These are phyloP conservation scores for Okapia johnstoni DNA, from an alignment of 2,113 vertebrate genomes.

Conservation along the genomic window DNA sequence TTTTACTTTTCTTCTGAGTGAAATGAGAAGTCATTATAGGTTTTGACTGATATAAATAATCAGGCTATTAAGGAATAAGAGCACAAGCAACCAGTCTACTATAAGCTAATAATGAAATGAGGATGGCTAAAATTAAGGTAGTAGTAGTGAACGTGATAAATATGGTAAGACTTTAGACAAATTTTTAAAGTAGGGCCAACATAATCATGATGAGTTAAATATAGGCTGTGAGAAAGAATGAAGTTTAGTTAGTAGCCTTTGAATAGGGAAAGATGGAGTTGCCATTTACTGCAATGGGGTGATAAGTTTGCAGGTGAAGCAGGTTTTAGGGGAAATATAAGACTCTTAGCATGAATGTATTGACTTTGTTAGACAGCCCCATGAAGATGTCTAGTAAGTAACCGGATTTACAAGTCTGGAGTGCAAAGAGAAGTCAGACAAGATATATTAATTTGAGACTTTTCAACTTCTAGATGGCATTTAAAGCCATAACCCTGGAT, in stretches of 20 bases:
- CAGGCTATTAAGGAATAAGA: neutral
- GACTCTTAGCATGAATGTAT: neutral
- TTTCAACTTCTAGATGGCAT: neutral
- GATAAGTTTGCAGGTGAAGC: neutral
- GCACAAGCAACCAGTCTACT: neutral
- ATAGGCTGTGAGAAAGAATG: neutral
- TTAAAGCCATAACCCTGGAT: neutral
- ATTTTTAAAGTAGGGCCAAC: neutral
- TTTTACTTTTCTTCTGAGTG: neutral
- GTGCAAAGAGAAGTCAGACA: neutral
- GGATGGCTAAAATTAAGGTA: neutral
- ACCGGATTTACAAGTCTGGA: neutral
- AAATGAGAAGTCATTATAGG: neutral
- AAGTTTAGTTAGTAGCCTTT: neutral
- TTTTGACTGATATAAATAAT: neutral
- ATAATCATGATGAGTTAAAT: neutral
- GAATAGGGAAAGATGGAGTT: neutral
- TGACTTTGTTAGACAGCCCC: neutral
- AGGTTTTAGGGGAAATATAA: neutral
- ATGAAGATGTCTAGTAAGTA: neutral
- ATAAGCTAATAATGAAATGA: neutral
- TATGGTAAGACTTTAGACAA: neutral
- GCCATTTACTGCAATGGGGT: neutral
- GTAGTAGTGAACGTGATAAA: neutral
- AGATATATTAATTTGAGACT: neutral